phyloP scores from a whole-genome alignment of 2,113 vertebrate genomes.

The Panurus biarmicus region DNA sequence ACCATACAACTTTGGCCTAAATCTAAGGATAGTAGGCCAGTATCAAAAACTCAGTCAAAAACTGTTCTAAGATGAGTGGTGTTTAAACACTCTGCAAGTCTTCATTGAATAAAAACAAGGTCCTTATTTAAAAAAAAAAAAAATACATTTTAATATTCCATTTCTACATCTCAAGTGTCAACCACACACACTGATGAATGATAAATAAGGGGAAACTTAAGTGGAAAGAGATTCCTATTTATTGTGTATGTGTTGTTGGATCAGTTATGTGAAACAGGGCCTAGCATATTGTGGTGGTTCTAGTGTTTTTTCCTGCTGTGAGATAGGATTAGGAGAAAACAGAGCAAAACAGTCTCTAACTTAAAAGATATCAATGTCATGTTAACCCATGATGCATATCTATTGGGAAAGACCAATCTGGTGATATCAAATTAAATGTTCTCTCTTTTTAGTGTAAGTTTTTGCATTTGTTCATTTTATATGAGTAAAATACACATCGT shows the following conservation, averaged over 20 bases:
- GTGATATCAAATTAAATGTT: neutral
- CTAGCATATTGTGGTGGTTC: too few species aligned
- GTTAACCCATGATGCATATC: too few species aligned
- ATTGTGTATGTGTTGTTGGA: neutral
- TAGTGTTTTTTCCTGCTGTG: too few species aligned
- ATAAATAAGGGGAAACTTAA: neutral
- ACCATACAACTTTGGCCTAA: neutral
- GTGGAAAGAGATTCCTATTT: neutral
- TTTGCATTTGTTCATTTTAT: neutral
- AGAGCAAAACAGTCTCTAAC: too few species aligned
- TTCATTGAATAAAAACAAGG: neutral
- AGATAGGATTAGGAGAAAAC: too few species aligned
- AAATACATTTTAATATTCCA: neutral
- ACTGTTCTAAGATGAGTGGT: neutral
- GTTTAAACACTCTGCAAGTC: neutral
- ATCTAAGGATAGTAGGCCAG: neutral
- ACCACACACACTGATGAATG: neutral
- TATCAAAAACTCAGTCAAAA: neutral
- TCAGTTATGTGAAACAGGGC: neutral
- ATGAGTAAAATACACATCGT: neutral
- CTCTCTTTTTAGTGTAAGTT: neutral
- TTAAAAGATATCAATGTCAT: too few species aligned
- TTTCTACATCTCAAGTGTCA: neutral
- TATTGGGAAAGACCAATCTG: neutral
- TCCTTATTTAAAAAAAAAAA: neutral